Conservation (phyloP, 2,888 invertebrate genomes). For the Ditula angustiorana region DNA sequence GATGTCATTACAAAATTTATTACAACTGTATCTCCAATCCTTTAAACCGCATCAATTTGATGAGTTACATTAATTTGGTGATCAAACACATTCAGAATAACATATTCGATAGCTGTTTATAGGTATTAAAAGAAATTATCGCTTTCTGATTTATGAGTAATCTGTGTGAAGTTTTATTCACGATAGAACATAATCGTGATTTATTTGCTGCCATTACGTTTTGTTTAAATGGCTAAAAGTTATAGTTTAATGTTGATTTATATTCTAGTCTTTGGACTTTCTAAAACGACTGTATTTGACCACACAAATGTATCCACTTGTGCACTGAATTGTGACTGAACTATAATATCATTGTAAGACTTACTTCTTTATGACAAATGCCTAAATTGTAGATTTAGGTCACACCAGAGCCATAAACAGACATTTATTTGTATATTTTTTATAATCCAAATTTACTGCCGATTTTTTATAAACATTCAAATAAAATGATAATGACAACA, state of each 20-base stretch:
- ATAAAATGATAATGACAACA: too few relatives aligned
- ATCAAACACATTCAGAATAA: constrained; percentile 8
- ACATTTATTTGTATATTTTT: too few relatives aligned
- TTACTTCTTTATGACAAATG: too few relatives aligned
- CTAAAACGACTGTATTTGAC: neutral
- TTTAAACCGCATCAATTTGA: neutral
- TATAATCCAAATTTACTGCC: too few relatives aligned
- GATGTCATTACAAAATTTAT: neutral
- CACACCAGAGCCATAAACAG: too few relatives aligned
- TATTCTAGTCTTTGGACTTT: neutral
- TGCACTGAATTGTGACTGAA: too few relatives aligned
- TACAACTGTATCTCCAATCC: neutral
- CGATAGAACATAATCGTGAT: constrained; percentile 12
- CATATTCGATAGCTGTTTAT: constrained; percentile 18
- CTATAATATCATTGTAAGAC: too few relatives aligned
- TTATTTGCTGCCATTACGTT: constrained; percentile 14
- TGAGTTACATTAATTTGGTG: neutral
- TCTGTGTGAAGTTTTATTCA: constrained; percentile 18
- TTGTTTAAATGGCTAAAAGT: constrained; percentile 22
- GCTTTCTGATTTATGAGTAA: constrained; percentile 22
- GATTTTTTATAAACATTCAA: too few relatives aligned
- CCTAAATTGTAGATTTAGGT: too few relatives aligned
- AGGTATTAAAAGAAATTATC: constrained; percentile 24
- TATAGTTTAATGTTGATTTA: constrained; percentile 23
- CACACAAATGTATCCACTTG: too few relatives aligned